Percentiles rank a stretch among this genome's conserved stretches.
phyloP scores from a whole-genome alignment of 2,113 vertebrate genomes.

The Coracopsis vasa region DNA sequence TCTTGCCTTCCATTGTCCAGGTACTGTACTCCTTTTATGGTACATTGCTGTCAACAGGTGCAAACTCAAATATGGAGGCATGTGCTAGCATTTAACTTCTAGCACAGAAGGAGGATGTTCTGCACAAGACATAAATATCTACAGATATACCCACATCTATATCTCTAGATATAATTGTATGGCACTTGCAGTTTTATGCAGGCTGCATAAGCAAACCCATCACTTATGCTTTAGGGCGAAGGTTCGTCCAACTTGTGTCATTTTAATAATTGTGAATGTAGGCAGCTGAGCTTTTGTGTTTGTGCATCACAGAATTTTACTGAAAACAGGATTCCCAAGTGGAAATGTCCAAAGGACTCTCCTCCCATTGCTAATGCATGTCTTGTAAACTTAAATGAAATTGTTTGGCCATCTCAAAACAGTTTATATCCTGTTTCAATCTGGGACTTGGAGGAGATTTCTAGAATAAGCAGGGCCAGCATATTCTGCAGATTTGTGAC shows the following conservation, averaged over 20 bases:
- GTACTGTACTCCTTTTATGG: conserved; percentile 49
- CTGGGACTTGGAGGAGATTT: conserved; percentile 58
- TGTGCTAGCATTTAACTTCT: not conserved
- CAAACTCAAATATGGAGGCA: conserved; percentile 13
- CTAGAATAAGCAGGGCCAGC: conserved; percentile 28
- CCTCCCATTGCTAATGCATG: conserved; percentile 68
- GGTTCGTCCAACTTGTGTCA: conserved; percentile 47
- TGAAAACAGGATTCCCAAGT: conserved; percentile 78
- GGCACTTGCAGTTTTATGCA: conserved; percentile 72
- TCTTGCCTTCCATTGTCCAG: conserved; percentile 42
- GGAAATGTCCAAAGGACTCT: conserved; percentile 77
- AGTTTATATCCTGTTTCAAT: conserved; percentile 62
- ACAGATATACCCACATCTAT: conserved; percentile 49
- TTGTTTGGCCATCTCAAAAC: conserved; percentile 58
- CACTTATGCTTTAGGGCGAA: conserved; percentile 55
- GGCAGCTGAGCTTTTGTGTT: conserved; percentile 75
- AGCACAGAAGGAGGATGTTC: conserved; percentile 43
- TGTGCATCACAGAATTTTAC: conserved; percentile 77
- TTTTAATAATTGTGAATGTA: conserved; percentile 67
- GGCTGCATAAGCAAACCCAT: conserved; percentile 69
- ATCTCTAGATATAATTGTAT: conserved; percentile 46
- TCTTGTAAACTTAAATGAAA: conserved; percentile 57
- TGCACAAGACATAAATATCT: conserved; percentile 49
- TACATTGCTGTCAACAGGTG: conserved; percentile 19
- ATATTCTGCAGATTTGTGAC: conserved; percentile 56